Percentiles rank a stretch among this genome's conserved stretches.
Evolutionary conservation across 2,888 invertebrate species (phyloP).

Genomic region (Aleiodes testaceus): DNA sequence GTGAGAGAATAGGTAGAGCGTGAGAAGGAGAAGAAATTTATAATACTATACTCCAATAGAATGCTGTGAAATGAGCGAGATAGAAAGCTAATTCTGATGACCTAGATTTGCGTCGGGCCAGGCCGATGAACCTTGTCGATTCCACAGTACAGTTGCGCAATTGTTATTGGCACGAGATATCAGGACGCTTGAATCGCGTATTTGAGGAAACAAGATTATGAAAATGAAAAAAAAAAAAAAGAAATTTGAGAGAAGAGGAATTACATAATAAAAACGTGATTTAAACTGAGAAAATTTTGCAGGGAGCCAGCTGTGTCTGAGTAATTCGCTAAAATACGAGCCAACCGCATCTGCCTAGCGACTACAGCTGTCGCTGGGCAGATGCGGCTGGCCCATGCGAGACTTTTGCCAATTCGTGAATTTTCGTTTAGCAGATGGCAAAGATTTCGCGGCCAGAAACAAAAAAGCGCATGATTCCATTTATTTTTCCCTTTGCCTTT

Average conservation of each 20-base stretch:
- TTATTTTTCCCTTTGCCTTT: constrained; percentile 19
- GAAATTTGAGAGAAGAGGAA: too few species aligned
- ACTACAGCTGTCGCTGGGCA: constrained; percentile 61
- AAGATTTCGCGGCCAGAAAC: neutral
- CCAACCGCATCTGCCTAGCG: constrained; percentile 62
- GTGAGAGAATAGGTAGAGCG: constrained; percentile 32
- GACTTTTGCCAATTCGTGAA: neutral
- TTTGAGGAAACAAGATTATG: constrained; percentile 14
- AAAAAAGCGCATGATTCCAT: neutral
- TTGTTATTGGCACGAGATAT: constrained; percentile 45
- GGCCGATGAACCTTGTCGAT: constrained; percentile 30
- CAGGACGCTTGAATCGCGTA: constrained; percentile 17
- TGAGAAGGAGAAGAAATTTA: constrained; percentile 38
- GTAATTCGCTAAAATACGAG: constrained; percentile 32
- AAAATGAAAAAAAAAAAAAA: constrained; percentile 7
- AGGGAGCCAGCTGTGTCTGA: constrained; percentile 37
- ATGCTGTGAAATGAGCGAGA: neutral
- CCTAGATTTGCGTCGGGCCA: constrained; percentile 33
- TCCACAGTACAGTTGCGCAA: constrained; percentile 45
- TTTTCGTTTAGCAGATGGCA: constrained; percentile 12
- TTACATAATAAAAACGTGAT: neutral
- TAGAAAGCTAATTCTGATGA: constrained; percentile 34
- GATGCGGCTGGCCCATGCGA: constrained; percentile 51
- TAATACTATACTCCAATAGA: constrained; percentile 5
- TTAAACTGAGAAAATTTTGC: constrained; percentile 17